Evolutionary conservation across 2,797 vertebrate species (phyloP).

Genomic region (Brotogeris chrysoptera): DNA sequence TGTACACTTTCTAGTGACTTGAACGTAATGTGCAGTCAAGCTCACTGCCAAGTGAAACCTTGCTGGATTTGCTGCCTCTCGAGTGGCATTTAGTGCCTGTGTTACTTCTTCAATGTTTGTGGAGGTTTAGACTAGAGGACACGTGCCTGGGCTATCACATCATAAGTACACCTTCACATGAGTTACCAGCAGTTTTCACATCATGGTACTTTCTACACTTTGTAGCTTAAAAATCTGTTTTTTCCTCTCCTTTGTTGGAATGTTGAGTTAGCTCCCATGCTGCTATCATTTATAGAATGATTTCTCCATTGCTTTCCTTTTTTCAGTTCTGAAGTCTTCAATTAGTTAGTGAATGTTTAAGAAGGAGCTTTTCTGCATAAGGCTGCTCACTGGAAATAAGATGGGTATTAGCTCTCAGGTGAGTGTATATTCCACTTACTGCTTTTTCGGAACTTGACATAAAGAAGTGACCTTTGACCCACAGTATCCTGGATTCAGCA

Average conservation of each 20-base stretch:
- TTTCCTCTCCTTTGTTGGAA: not conserved
- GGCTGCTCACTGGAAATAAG: not conserved
- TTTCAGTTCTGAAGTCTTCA: not conserved
- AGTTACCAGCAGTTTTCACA: not conserved
- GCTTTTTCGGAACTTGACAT: not conserved
- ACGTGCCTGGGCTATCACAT: not conserved
- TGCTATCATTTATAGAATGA: not conserved
- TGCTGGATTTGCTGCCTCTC: not conserved
- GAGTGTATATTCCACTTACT: not conserved
- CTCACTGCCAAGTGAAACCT: not conserved
- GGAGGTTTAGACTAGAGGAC: not conserved
- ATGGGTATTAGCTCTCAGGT: not conserved
- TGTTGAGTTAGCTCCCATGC: not conserved
- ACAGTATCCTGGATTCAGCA: too few species aligned
- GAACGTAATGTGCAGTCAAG: accelerated
- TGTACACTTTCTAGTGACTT: not conserved
- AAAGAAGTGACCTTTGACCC: not conserved
- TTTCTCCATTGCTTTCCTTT: not conserved
- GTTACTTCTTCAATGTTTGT: not conserved
- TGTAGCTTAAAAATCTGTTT: not conserved
- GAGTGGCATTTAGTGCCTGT: not conserved
- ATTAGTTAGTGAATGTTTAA: not conserved
- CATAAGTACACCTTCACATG: not conserved
- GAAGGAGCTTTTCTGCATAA: not conserved
- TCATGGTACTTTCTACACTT: not conserved